Evolutionary conservation across 2,888 invertebrate genomes (phyloP), one percentile per base, ranked within the genome.

Genomic region (Drosophila meridiana): DNA sequence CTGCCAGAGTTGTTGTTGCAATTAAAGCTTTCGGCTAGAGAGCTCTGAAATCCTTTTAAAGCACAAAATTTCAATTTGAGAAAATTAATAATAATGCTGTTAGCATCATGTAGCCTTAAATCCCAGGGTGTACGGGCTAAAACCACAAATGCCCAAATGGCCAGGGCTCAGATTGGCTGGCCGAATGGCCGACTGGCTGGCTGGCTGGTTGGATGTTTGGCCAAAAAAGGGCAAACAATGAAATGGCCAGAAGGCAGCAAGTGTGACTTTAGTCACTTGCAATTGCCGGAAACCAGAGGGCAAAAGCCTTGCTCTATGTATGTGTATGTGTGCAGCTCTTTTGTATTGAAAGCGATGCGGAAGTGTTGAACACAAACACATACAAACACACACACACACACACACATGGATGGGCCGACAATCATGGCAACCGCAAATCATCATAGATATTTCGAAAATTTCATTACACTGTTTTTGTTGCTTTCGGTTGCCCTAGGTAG

Each of bases 361-460:
- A 86, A 83, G 81, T 83, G 89, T 72, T 68, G 48, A 76, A 52
- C 70, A 56, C 34, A 57, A 9, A 48, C 8, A 64, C 30, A 57
- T 5, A 66, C 28, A 68, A 13, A 73, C 26, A 62, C 13, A 56
- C n/a, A 38, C 28, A 40, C 30, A n/a, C 14, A 50, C 13, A 26
- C 26, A 53, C 14, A 38, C 36, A 28, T 26, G 30, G 8, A 14
- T 13, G 28, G 26, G 32, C 58, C 68, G 65, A 66, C 80, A 77
- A 77, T 79, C 80, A 75, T 71, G 64, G 76, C 72, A 76, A 82
- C 83, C 81, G 82, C 87, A 87, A 87, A 90, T 87, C 87, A 87
- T 87, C 90, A 87, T 85, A 78, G 89, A 88, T 90, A 87, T 88
- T 87, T 90, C 73, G 83, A 88, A 88, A 87, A 90, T 87, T 90